These are phyloP conservation scores for Dendrolimus pini DNA, from an alignment of 2,888 invertebrate genomes.

Conservation along the genomic window DNA sequence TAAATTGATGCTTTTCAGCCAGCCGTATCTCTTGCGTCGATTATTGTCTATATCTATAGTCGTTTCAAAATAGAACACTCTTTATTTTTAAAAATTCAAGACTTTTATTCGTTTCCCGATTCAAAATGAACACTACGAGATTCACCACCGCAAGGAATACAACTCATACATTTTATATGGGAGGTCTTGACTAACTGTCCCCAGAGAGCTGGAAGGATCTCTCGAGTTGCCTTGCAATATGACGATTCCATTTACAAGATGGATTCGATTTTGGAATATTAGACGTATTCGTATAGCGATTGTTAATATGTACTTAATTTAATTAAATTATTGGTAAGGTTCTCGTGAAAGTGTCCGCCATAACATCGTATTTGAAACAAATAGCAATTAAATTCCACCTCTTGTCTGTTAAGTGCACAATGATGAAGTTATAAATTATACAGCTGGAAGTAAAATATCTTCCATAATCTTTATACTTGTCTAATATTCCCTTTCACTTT, in stretches of 20 bases:
- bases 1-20: no score
- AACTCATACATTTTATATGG: neutral
- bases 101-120: neutral
- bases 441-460: no score
- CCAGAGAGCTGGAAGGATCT: neutral
- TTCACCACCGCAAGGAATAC: neutral
- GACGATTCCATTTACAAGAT: neutral
- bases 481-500: slow-evolving; percentile 9
- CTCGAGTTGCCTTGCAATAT: neutral
- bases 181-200: neutral
- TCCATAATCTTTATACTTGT: slow-evolving; percentile 7
- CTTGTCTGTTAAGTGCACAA: no score
- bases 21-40: no score
- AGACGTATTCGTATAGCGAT: neutral
- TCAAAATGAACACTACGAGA: neutral
- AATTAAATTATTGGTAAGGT: no score
- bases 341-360: no score
- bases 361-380: no score
- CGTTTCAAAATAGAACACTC: no score
- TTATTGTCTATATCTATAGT: no score
- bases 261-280: neutral
- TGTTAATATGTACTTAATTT: no score
- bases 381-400: no score
- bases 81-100: neutral
- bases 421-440: no score